Conservation (phyloP, 2,888 invertebrate species). For the Leptopilina syphax region DNA sequence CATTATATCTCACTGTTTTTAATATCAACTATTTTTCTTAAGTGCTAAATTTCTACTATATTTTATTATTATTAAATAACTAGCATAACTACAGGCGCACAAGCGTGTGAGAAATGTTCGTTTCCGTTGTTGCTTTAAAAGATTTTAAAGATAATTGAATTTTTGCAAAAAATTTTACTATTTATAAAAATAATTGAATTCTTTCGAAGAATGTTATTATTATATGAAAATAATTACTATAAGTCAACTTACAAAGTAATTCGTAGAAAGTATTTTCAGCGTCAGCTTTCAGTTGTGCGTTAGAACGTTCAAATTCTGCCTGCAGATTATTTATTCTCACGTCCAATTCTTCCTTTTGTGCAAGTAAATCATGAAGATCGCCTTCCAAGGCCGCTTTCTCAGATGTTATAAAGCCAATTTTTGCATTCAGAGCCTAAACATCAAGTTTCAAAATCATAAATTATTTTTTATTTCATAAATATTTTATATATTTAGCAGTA, state of each 20-base stretch:
- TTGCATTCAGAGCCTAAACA: slow-evolving; percentile 81
- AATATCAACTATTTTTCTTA: neutral
- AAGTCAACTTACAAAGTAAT: slow-evolving; percentile 66
- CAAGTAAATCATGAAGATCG: slow-evolving; percentile 82
- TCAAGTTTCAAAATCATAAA: neutral
- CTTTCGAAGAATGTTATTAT: neutral
- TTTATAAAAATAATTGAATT: too few species aligned
- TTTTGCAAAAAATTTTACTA: too few species aligned
- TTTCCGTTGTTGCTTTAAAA: too few species aligned
- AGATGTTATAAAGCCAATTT: slow-evolving; percentile 81
- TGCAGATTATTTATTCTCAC: slow-evolving; percentile 79
- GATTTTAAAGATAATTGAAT: too few species aligned
- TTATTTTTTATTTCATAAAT: too few species aligned
- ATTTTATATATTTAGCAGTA: too few species aligned
- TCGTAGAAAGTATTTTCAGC: slow-evolving; percentile 69
- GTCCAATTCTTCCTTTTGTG: slow-evolving; percentile 84
- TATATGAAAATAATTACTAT: slow-evolving; percentile 43
- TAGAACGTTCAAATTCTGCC: slow-evolving; percentile 73
- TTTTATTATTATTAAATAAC: too few species aligned
- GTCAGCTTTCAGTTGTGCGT: slow-evolving; percentile 66
- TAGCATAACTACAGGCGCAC: too few species aligned
- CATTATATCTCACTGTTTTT: slow-evolving; percentile 30
- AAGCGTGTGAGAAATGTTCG: too few species aligned
- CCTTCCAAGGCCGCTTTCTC: slow-evolving; percentile 83
- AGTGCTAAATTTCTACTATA: too few species aligned